Conservation (phyloP, 2,113 vertebrate genomes). For the Lepisosteus oculatus region DNA sequence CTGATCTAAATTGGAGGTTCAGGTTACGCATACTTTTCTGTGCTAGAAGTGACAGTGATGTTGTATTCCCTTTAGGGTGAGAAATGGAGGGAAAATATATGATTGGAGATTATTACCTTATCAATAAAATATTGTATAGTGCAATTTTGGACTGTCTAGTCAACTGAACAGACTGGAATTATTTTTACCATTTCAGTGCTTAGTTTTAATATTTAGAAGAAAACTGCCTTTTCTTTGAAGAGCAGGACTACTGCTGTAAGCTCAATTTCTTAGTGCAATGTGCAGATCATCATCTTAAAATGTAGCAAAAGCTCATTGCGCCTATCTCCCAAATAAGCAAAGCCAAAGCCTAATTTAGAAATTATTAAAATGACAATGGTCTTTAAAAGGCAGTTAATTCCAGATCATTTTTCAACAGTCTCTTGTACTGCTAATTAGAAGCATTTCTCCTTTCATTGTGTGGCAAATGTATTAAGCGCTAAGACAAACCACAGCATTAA, state of each 20-base stretch:
- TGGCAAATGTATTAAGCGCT: background rate
- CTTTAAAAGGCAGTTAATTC: background rate
- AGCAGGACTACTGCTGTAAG: background rate
- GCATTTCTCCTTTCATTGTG: background rate
- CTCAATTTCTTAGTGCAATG: background rate
- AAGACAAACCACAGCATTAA: background rate
- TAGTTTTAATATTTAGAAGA: no score
- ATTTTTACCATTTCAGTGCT: no score
- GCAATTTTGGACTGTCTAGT: no score
- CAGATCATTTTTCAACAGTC: background rate
- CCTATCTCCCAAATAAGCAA: background rate
- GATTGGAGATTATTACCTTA: no score
- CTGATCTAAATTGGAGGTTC: no score
- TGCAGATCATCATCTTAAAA: background rate
- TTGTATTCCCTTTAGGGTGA: no score
- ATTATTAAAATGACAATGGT: constrained; percentile 3
- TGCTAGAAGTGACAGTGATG: no score
- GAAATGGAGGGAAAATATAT: no score
- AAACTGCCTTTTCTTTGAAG: no score
- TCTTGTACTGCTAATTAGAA: constrained; percentile 3
- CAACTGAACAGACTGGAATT: no score
- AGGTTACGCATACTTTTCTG: no score
- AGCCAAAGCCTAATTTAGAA: background rate
- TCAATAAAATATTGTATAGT: no score
- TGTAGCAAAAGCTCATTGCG: background rate